Conservation (phyloP, 2,888 invertebrate species). For the Teleiodes luculella region DNA sequence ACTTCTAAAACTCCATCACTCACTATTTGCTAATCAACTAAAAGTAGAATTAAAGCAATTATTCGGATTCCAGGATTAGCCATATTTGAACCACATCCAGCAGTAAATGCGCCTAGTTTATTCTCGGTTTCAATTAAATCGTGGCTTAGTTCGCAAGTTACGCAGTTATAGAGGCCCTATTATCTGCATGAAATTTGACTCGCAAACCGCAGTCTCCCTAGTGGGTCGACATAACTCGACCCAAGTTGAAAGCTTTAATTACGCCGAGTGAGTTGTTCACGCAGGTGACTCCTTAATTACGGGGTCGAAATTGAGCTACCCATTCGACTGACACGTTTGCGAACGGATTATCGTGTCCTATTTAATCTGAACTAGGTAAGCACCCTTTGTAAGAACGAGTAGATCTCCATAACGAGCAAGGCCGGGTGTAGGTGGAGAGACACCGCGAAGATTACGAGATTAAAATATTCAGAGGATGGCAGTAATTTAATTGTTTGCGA, state of each 20-base stretch:
- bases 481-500: conserved; percentile 12
- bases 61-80: neutral
- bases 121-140: conserved; percentile 68
- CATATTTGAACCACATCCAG: conserved; percentile 25
- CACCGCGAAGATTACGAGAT: neutral
- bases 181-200: conserved; percentile 74
- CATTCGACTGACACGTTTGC: conserved; percentile 70
- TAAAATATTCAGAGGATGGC: conserved; percentile 13
- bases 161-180: conserved; percentile 63
- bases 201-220: conserved; percentile 61
- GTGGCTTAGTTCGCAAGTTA: conserved; percentile 61
- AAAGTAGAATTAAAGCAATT: neutral
- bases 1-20: neutral
- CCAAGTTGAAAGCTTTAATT: conserved; percentile 74
- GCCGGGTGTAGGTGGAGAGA: neutral
- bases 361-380: conserved; percentile 32
- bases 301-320: conserved; percentile 71
- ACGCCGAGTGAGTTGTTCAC: conserved; percentile 72
- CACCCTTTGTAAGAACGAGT: conserved; percentile 10
- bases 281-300: conserved; percentile 78
- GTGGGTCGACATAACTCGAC: conserved; percentile 69
- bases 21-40: conserved; percentile 4
- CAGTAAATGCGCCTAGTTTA: conserved; percentile 40
- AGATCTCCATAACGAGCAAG: conserved; percentile 10
- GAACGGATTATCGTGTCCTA: conserved; percentile 68